These are phyloP conservation scores for Diprion similis DNA, from an alignment of 1,140 invertebrate species.

Conservation along the genomic window DNA sequence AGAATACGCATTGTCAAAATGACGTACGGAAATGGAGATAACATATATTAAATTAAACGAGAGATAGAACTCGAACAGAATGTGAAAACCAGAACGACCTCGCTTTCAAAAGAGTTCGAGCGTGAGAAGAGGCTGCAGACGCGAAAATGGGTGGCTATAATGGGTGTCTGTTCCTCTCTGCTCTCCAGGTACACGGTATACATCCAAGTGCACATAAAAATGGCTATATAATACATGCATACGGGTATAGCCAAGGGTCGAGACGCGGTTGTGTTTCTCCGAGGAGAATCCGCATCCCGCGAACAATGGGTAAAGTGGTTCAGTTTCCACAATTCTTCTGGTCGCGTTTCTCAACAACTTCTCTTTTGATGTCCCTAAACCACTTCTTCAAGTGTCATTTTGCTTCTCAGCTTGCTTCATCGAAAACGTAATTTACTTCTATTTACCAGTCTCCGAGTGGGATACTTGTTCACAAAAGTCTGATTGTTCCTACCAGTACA, in stretches of 20 bases:
- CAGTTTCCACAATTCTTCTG: conserved; percentile 7
- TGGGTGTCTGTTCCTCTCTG: background rate
- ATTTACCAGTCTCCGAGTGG: background rate
- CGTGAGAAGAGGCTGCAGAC: conserved; percentile 4
- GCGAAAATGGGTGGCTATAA: background rate
- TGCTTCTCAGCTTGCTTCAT: no score
- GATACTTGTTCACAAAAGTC: background rate
- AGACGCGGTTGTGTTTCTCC: background rate
- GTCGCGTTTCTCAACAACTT: conserved; percentile 1
- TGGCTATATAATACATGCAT: background rate
- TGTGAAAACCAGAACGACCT: conserved; percentile 5
- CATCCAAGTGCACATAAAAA: background rate
- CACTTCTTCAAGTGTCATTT: no score
- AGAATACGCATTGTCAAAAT: no score
- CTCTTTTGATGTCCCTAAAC: background rate
- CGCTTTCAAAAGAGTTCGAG: conserved; percentile 5
- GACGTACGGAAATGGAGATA: no score
- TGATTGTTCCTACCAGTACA: background rate
- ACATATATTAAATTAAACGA: background rate
- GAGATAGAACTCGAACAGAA: background rate
- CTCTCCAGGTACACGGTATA: background rate
- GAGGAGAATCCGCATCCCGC: background rate
- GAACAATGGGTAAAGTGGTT: background rate
- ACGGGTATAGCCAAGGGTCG: background rate
- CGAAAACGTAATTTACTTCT: background rate